phyloP scores from a whole-genome alignment of 2,797 vertebrate genomes.

The Epinephelus coioides region DNA sequence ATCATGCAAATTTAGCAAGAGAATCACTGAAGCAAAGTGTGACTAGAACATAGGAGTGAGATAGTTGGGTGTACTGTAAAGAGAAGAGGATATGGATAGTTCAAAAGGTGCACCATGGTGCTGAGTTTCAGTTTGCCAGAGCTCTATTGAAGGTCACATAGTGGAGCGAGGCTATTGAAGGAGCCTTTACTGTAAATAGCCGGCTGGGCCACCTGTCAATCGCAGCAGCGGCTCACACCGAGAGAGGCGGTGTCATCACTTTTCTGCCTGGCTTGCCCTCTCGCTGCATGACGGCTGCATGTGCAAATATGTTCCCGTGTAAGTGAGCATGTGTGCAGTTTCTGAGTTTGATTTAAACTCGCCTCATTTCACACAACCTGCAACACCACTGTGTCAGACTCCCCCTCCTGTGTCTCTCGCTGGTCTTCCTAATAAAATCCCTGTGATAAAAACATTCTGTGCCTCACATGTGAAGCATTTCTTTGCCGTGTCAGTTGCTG shows the following conservation, averaged over 20 bases:
- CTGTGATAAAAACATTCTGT: background rate
- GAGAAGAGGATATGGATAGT: conserved; percentile 13
- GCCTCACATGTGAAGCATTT: conserved; percentile 2
- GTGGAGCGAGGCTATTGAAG: conserved; percentile 67
- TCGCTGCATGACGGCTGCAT: conserved; percentile 13
- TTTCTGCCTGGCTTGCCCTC: conserved; percentile 6
- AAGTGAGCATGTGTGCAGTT: background rate
- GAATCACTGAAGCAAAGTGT: background rate
- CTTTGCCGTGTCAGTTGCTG: conserved; percentile 39
- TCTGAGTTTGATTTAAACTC: background rate
- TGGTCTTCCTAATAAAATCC: background rate
- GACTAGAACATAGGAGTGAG: background rate
- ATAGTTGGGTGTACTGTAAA: background rate
- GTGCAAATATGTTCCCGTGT: conserved; percentile 18
- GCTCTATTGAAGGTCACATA: conserved; percentile 82
- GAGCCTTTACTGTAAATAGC: conserved; percentile 84
- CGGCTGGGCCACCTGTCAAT: conserved; percentile 73
- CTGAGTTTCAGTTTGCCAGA: conserved; percentile 67
- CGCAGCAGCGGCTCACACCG: conserved; percentile 39
- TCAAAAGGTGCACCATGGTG: conserved; percentile 53
- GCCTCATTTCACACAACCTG: background rate
- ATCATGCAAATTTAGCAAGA: background rate
- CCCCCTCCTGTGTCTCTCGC: background rate
- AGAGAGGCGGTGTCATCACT: conserved; percentile 55
- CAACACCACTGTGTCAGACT: background rate